These are phyloP conservation scores for Drosophila prostipennis DNA, from an alignment of 2,888 invertebrate genomes.

Conservation along the genomic window DNA sequence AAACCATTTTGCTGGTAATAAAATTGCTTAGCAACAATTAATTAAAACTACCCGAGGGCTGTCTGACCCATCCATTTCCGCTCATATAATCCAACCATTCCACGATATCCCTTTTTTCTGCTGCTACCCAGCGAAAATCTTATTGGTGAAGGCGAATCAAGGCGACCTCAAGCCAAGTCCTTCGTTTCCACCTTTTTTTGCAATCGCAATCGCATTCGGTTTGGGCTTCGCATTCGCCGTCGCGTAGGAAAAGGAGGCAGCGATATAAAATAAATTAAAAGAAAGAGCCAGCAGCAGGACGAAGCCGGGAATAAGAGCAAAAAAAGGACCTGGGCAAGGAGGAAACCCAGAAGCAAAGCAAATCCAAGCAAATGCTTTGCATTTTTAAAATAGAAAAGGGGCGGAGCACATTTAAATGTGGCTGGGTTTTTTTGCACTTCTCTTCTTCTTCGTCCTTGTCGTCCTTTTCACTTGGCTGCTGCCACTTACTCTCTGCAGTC, in stretches of 20 bases:
- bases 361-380: constrained; percentile 66
- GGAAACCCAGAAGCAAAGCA: constrained; percentile 18
- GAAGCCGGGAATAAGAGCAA: constrained; percentile 22
- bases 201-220: constrained; percentile 22
- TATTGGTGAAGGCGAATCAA: constrained; percentile 74
- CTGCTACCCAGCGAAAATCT: constrained; percentile 45
- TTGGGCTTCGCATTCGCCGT: constrained; percentile 43
- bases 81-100: background rate
- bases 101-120: background rate
- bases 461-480: constrained; percentile 32
- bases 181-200: constrained; percentile 9
- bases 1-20: background rate
- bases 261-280: constrained; percentile 77
- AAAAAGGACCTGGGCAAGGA: constrained; percentile 20
- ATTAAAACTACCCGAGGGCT: constrained; percentile 40
- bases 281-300: constrained; percentile 64
- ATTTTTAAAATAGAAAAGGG: constrained; percentile 81
- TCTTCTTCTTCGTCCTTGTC: constrained; percentile 32
- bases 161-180: constrained; percentile 68
- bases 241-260: constrained; percentile 55
- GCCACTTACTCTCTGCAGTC: constrained; percentile 58
- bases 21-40: constrained; percentile 58
- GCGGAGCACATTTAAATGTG: constrained; percentile 81
- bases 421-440: constrained; percentile 30
- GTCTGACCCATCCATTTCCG: background rate